Percentiles rank a stretch among this genome's conserved stretches.
Evolutionary conservation across 2,797 vertebrate species (phyloP).

Genomic region (Melanotaenia parkinsoni): DNA sequence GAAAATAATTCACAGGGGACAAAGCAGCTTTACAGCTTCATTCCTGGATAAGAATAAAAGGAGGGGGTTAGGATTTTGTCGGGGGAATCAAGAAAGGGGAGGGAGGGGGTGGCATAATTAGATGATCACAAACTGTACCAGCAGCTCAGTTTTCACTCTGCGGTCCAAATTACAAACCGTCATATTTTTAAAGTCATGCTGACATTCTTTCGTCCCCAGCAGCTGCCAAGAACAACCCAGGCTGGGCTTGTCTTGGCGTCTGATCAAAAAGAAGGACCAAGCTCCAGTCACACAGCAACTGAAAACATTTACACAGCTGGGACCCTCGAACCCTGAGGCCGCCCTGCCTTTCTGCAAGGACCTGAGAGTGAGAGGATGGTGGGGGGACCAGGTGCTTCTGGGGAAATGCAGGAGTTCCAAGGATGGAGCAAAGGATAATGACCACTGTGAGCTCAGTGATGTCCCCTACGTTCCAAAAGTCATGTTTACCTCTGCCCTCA

Average conservation of each 20-base stretch:
- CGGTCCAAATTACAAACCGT: slow-evolving; percentile 92
- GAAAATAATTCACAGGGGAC: slow-evolving; percentile 79
- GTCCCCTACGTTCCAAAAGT: slow-evolving; percentile 50
- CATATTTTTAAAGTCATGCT: slow-evolving; percentile 95
- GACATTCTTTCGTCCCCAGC: slow-evolving; percentile 92
- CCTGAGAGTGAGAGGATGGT: slow-evolving; percentile 37
- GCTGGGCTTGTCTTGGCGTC: slow-evolving; percentile 92
- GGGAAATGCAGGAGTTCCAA: slow-evolving; percentile 64
- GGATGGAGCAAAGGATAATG: slow-evolving; percentile 74
- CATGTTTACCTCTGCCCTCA: slow-evolving; percentile 43
- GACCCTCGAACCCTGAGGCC: slow-evolving; percentile 88
- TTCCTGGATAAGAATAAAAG: slow-evolving; percentile 86
- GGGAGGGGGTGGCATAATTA: slow-evolving; percentile 83
- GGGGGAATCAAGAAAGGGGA: slow-evolving; percentile 50
- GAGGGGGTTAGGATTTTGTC: slow-evolving; percentile 67
- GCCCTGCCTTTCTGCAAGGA: slow-evolving; percentile 83
- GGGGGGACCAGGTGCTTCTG: slow-evolving; percentile 71
- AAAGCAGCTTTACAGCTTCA: slow-evolving; percentile 79
- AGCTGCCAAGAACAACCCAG: slow-evolving; percentile 96
- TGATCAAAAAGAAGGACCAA: slow-evolving; percentile 91
- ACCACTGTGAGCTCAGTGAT: slow-evolving; percentile 63
- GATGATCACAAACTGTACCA: slow-evolving; percentile 89
- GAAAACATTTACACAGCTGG: slow-evolving; percentile 99
- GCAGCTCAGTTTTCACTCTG: slow-evolving; percentile 89
- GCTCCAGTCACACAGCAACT: slow-evolving; percentile 94